Evolutionary conservation across 1,140 invertebrate species (phyloP), one percentile per base, ranked within the genome.

Genomic region (Drosophila parvula): DNA sequence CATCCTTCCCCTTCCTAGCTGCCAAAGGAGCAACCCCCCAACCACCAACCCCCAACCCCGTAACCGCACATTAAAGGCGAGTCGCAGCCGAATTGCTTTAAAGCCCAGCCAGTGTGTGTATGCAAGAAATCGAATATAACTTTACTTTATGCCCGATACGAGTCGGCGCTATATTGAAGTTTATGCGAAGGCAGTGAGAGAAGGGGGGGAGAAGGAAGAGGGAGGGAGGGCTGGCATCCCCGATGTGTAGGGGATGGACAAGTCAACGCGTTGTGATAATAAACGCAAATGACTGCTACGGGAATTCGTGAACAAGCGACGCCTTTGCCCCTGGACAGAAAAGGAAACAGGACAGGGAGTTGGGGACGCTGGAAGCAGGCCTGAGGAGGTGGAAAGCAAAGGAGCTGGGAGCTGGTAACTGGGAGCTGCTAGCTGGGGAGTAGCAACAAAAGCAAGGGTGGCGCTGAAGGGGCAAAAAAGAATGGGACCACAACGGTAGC

Each of bases 221-320:
- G 30, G 38, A 34, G 18, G 16, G 9, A 14, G 36, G 16, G 36
- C 27, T 50, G 50, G 16, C 50, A 34, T 32, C 48, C 28, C 28
- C 50, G 30, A 9, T 22, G 32, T 14, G 32, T 16, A 7, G 36
- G 34, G 44, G 32, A 38, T 38, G 40, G 65, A 14, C 60, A 51
- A 81, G 73, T 71, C 78, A 68, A 60, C 78, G 82, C 78, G 65
- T 58, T 82, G 75, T 85, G 75, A 88, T 85, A 85, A 88, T 85
- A 85, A 85, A 85, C 82, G 55, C 82, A 85, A 85, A 85, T 85
- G 79, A 85, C 76, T 85, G 82, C 82, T 85, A 82, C 70, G 82
- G 82, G 83, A 85, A 88, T 78, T 71, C 51, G 74, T 80, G 74
- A 78, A 70, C 67, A 78, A 69, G 73, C 51, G 79, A 79, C 50